Base-by-base conservation (phyloP, 2,888 invertebrate genomes). In the Subacronicta megacephala region DNA sequence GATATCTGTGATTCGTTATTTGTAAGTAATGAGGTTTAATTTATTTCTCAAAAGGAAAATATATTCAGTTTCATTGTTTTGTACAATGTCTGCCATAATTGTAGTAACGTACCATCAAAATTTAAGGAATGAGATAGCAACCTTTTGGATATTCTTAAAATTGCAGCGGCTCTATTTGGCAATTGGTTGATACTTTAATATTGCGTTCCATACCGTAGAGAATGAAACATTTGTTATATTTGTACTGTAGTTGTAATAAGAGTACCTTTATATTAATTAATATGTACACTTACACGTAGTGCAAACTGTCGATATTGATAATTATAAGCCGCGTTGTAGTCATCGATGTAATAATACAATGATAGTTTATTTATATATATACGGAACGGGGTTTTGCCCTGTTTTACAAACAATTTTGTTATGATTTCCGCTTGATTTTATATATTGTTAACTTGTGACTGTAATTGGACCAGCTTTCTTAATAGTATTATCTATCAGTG, bases 1-100 rank as follows among this genome's bases (percentile, higher is more conserved):
- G 88, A 82, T 90, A 92, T 92, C 93, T 94, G 93, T 94, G 93
- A 94, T 94, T 93, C 82, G 88, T 89, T 90, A 86, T 82, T 81
- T 84, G 78, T 92, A 90, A 90, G 89, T 81, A 69, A 76, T 61
- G 70, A 78, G 80, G 81, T 83, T 82, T 88, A 82, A 84, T 89
- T 89, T 88, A 89, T 85, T 87, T 74, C 77, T 76, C 69, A 78
- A 67, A 68, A 72, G 73, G 72, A 78, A 76, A 61, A 65, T 75
- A 63, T 62, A 62, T 65, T 57, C 75, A 66, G 62, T 50, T 56
- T 55, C 55, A 61, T 70, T 63, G 74, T 80, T 75, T n/a, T n/a
- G n/a, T n/a, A n/a, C n/a, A n/a, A n/a, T 74, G 72, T 77, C 64
- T 71, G 72, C 72, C 61, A 65, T 74, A 58, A 69, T 59, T 67